phyloP scores from a whole-genome alignment of 2,797 vertebrate species.

The Amblyraja radiata region DNA sequence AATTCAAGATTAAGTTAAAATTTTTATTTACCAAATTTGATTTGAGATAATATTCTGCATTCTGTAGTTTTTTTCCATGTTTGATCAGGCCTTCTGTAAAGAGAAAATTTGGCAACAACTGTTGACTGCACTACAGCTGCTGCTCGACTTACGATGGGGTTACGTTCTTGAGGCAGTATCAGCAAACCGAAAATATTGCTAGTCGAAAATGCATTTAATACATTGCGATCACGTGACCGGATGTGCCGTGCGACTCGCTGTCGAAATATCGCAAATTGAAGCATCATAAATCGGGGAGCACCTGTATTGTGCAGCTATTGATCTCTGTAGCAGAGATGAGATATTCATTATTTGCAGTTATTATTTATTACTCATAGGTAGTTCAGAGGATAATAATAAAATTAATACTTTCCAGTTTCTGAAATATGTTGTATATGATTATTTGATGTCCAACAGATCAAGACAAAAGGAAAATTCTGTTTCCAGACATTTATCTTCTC shows the following conservation, averaged over 20 bases:
- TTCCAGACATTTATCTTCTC: conserved; percentile 7
- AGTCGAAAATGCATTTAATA: too few relatives aligned
- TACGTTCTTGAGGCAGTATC: too few relatives aligned
- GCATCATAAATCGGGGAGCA: too few relatives aligned
- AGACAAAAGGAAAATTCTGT: not conserved
- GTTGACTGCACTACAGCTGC: not conserved
- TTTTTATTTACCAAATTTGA: not conserved
- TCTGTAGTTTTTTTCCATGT: not conserved
- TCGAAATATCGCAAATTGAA: too few relatives aligned
- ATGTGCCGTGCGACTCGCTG: too few relatives aligned
- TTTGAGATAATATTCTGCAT: not conserved
- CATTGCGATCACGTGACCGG: too few relatives aligned
- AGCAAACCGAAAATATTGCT: too few relatives aligned
- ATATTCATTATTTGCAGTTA: not conserved
- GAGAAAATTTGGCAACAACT: not conserved
- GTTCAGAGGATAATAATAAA: conserved; percentile 6
- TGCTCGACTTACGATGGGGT: too few relatives aligned
- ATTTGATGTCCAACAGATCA: not conserved
- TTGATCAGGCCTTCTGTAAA: not conserved
- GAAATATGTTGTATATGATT: not conserved
- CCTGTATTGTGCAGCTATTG: not conserved
- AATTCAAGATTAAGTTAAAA: not conserved
- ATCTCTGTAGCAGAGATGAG: not conserved
- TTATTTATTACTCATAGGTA: not conserved
- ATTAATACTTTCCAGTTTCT: not conserved